These are phyloP conservation scores for Mylabris phalerata DNA, from an alignment of 1,140 invertebrate genomes.

Conservation along the genomic window DNA sequence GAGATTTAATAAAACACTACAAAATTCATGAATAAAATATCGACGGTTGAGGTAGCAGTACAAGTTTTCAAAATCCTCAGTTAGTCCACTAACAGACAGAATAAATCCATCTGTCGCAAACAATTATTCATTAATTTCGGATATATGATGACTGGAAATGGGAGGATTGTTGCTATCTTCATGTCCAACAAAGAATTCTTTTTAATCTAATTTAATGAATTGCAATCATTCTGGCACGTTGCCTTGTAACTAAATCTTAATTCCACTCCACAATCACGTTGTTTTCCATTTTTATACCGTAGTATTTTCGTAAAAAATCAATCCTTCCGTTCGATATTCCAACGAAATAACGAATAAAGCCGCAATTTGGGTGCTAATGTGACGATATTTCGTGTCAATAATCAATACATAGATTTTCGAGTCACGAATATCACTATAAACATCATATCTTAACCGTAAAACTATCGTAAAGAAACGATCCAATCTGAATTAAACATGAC, in stretches of 20 bases:
- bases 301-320: no score
- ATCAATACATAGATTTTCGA: constrained; percentile 30
- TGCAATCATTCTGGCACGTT: constrained; percentile 4
- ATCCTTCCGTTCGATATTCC: no score
- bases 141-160: no score
- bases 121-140: no score
- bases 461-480: constrained; percentile 25
- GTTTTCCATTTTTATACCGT: no score
- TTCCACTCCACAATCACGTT: constrained; percentile 2
- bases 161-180: no score
- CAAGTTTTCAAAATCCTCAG: no score
- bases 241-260: constrained; percentile 10
- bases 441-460: no score
- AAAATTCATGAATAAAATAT: constrained; percentile 12
- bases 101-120: no score
- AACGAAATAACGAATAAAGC: not conserved
- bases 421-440: constrained; percentile 16
- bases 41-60: not conserved
- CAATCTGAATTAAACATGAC: constrained; percentile 35
- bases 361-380: constrained; percentile 2
- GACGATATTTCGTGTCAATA: constrained; percentile 24
- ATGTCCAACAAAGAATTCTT: not conserved
- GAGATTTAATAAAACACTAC: constrained; percentile 13
- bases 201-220: constrained; percentile 10
- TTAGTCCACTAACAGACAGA: no score